Evolutionary conservation across 37 sponge, comb jelly and placozoan species (phyloP).

Genomic region (Axinella damicornis): DNA sequence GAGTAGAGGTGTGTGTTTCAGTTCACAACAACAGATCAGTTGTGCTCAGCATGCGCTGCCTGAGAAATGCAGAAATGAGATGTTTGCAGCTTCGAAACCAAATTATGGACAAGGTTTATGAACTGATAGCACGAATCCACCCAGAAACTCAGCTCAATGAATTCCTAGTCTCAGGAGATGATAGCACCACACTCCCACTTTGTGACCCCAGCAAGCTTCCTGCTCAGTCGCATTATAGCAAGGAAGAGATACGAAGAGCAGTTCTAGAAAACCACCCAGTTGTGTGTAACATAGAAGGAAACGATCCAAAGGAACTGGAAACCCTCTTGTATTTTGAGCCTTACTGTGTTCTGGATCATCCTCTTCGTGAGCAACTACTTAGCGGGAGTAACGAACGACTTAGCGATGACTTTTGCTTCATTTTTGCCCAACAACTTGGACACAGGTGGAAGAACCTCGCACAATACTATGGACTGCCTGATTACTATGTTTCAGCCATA

Average conservation of each 20-base stretch:
- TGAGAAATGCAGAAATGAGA: background rate
- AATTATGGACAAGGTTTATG: constrained; percentile 9
- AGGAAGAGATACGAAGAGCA: constrained; percentile 3
- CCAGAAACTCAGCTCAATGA: constrained; percentile 1
- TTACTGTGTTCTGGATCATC: background rate
- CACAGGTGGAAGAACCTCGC: constrained; percentile 24
- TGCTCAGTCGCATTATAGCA: background rate
- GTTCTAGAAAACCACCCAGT: background rate
- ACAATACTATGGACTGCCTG: background rate
- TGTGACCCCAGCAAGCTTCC: background rate
- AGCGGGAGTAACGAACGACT: background rate
- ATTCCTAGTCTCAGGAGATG: constrained; percentile 11
- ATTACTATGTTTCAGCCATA: background rate
- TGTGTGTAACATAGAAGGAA: background rate
- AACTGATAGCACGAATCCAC: background rate
- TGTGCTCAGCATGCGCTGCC: constrained; percentile 35
- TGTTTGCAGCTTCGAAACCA: constrained; percentile 18
- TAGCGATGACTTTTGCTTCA: constrained; percentile 8
- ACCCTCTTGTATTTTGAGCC: constrained; percentile 22
- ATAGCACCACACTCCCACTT: background rate
- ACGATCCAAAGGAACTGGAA: background rate
- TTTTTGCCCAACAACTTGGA: constrained; percentile 1
- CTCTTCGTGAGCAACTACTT: constrained; percentile 10
- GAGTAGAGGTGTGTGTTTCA: constrained; percentile 17
- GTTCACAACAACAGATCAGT: background rate